These are phyloP conservation scores for Platypus cylindrus DNA, from an alignment of 2,888 invertebrate species.

Conservation along the genomic window DNA sequence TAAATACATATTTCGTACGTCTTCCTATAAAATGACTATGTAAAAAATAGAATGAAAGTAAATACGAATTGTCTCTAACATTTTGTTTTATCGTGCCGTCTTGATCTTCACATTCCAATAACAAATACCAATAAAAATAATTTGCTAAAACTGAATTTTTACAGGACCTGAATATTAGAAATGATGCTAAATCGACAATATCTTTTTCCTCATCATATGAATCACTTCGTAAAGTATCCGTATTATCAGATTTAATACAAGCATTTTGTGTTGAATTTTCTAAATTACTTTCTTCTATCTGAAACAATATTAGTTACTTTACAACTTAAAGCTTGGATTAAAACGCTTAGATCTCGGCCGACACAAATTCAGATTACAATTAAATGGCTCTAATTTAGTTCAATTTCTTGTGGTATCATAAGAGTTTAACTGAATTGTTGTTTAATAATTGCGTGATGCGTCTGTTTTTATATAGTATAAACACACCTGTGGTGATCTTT, in stretches of 20 bases:
- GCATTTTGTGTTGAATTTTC: constrained; percentile 27
- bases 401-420: too few relatives aligned
- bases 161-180: constrained; percentile 81
- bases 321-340: too few relatives aligned
- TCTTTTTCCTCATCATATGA: constrained; percentile 32
- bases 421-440: too few relatives aligned
- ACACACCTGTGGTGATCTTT: constrained; percentile 1
- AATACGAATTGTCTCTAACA: constrained; percentile 21
- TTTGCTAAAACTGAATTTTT: constrained; percentile 83
- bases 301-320: too few relatives aligned
- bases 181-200: constrained; percentile 66
- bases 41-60: constrained; percentile 1
- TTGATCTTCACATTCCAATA: constrained; percentile 88
- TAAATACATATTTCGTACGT: constrained; percentile 69
- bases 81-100: constrained; percentile 61
- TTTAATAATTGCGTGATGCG: too few relatives aligned
- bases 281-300: too few relatives aligned
- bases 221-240: constrained; percentile 40
- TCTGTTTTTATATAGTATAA: too few relatives aligned
- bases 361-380: too few relatives aligned
- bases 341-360: too few relatives aligned
- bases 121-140: constrained; percentile 95
- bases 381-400: too few relatives aligned
- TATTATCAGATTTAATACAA: constrained; percentile 37
- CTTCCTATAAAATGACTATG: constrained; percentile 19